A percentile compares a stretch with the other conserved stretches of the same genome.
These are phyloP conservation scores for Gobio occitaniae DNA, from an alignment of 2,797 vertebrate species.

Conservation along the genomic window DNA sequence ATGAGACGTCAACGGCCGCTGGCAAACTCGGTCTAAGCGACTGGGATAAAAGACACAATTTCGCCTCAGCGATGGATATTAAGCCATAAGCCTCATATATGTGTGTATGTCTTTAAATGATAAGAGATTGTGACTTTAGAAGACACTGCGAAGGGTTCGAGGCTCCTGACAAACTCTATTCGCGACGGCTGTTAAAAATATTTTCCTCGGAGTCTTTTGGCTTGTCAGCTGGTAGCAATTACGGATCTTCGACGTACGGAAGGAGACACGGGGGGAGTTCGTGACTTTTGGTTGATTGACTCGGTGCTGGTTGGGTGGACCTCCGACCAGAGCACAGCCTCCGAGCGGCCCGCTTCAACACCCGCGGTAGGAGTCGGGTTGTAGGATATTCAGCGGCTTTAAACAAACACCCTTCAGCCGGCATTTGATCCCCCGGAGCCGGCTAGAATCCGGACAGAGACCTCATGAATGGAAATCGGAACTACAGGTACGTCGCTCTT, in stretches of 20 bases:
- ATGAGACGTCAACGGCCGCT: constrained; percentile 14
- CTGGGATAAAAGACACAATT: not conserved
- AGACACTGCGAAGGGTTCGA: constrained; percentile 21
- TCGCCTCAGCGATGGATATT: not conserved
- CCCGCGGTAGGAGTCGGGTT: constrained; percentile 57
- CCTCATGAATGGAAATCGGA: constrained; percentile 99
- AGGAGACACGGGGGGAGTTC: constrained; percentile 13
- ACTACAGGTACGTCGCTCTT: constrained; percentile 85
- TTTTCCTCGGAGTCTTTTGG: constrained; percentile 25
- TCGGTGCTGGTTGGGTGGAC: constrained; percentile 46
- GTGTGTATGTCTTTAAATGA: not conserved
- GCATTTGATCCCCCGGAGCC: constrained; percentile 67
- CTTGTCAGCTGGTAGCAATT: constrained; percentile 56
- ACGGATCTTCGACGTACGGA: constrained; percentile 10
- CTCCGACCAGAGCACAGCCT: constrained; percentile 61
- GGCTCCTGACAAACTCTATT: constrained; percentile 18
- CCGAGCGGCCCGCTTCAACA: constrained; percentile 66
- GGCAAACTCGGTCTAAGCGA: constrained; percentile 35
- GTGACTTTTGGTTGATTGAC: constrained; percentile 23
- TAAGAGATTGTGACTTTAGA: not conserved
- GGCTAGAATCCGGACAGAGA: constrained; percentile 80
- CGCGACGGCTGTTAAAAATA: constrained; percentile 1
- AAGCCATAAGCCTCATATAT: not conserved
- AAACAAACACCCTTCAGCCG: constrained; percentile 18
- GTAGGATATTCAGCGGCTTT: constrained; percentile 25